Evolutionary conservation across 2,113 vertebrate genomes (phyloP).

Genomic region (Rhipidura dahli): DNA sequence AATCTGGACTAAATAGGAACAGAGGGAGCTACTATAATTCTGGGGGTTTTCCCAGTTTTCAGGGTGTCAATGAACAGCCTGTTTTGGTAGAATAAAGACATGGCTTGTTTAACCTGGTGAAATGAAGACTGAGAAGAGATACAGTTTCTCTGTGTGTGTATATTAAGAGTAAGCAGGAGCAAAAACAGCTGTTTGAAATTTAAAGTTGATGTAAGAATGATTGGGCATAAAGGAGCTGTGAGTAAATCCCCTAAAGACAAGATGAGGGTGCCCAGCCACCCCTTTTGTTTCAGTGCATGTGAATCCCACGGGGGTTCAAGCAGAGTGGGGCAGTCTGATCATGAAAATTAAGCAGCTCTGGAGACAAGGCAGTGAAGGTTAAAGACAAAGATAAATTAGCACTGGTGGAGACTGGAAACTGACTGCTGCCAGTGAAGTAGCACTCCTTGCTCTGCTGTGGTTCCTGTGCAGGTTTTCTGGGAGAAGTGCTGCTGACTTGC

Average conservation of each 20-base stretch:
- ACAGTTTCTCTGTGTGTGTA: fast-evolving
- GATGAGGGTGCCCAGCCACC: neutral
- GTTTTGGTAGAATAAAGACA: neutral
- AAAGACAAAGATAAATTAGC: neutral
- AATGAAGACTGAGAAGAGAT: neutral
- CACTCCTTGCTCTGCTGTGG: neutral
- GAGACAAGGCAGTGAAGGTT: neutral
- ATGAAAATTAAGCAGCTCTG: neutral
- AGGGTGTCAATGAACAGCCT: neutral
- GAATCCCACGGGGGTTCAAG: neutral
- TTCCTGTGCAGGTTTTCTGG: neutral
- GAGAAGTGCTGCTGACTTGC: neutral
- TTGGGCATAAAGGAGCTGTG: neutral
- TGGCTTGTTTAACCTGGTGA: neutral
- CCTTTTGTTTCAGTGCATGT: neutral
- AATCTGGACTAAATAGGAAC: neutral
- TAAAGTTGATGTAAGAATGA: neutral
- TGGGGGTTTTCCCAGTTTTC: neutral
- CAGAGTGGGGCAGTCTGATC: neutral
- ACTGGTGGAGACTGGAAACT: neutral
- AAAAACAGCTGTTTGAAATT: neutral
- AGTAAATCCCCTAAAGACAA: neutral
- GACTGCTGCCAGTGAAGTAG: neutral
- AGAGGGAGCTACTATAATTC: neutral
- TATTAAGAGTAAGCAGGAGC: neutral